phyloP scores from a whole-genome alignment of 2,113 vertebrate species.

The Manacus vitellinus region DNA sequence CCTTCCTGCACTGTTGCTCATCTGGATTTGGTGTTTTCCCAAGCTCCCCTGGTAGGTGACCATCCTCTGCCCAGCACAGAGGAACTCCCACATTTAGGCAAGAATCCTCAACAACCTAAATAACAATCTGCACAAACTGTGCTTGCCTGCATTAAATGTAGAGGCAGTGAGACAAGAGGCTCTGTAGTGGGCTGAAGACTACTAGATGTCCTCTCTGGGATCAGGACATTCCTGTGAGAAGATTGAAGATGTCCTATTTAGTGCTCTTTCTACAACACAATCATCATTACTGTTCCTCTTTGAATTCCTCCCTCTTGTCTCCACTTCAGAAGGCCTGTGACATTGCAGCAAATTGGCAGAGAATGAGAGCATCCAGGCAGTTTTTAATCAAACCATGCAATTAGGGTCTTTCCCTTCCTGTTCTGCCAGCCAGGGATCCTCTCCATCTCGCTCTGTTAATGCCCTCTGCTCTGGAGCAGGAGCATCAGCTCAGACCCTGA shows the following conservation, averaged over 20 bases:
- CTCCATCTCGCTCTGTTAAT: background rate
- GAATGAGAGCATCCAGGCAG: background rate
- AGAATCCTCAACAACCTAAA: background rate
- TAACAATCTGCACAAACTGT: background rate
- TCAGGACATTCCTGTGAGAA: background rate
- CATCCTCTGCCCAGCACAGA: background rate
- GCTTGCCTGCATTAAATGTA: background rate
- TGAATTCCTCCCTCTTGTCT: background rate
- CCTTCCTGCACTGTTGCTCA: background rate
- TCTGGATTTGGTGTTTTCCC: background rate
- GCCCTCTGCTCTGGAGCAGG: background rate
- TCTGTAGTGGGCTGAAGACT: background rate
- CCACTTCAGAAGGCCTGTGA: background rate
- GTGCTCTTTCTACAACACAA: background rate
- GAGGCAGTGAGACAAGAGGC: background rate
- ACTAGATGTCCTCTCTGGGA: background rate
- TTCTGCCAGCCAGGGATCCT: background rate
- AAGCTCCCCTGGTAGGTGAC: background rate
- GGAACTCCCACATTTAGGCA: background rate
- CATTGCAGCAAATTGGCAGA: background rate
- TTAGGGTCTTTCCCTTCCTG: background rate
- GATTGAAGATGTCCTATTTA: background rate
- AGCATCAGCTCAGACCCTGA: background rate
- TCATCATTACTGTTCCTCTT: background rate
- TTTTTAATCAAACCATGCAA: background rate